Evolutionary conservation across 2,113 vertebrate species (phyloP), one percentile per base, ranked within the genome.

Genomic region (Microcebus murinus): DNA sequence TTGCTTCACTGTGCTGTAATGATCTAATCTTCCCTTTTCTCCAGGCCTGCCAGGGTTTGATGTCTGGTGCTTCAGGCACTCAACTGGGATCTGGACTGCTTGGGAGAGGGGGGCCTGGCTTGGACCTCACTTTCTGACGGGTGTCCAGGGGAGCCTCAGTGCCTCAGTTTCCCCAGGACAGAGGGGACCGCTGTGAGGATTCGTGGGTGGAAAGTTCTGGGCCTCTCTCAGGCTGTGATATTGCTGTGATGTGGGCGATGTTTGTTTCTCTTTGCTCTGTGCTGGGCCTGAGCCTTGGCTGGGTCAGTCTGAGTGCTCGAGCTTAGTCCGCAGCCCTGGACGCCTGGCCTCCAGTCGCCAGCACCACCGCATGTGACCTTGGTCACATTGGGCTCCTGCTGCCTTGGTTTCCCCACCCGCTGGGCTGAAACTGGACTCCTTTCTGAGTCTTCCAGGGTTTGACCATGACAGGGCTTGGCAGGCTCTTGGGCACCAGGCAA

Each of bases 11-110:
- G 87, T 73, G 91, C 84, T 77, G 39, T 59, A 76, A 90, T 96
- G 97, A 97, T 84, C 97, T 97, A 90, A 98, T 96, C 92, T 90
- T 73, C 93, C 94, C 20, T 71, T 76, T 50, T 84, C 84, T 88
- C 7, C 15, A 3, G 1, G 96, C 65, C 74, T 93, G 95, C 97
- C 97, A 92, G 88, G 27, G 8, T 95, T 85, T 93, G 94, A 85
- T 87, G 97, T 97, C 95, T 98, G 83, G 57, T 87, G 89, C 91
- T 96, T 71, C 83, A 87, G 93, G 50, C 91, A 17, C 74, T 93
- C 76, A 77, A 90, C 94, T 91, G 95, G 94, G 91, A 96, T 65
- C 77, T 57, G 77, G 71, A 63, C 59, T 83, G 48, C 45, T 77
- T 65, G 55, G 67, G 76, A 95, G 57, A 61, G 18, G 11, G 55